phyloP scores from a whole-genome alignment of 2,797 vertebrate species.

The Cryptoblepharus egeriae region DNA sequence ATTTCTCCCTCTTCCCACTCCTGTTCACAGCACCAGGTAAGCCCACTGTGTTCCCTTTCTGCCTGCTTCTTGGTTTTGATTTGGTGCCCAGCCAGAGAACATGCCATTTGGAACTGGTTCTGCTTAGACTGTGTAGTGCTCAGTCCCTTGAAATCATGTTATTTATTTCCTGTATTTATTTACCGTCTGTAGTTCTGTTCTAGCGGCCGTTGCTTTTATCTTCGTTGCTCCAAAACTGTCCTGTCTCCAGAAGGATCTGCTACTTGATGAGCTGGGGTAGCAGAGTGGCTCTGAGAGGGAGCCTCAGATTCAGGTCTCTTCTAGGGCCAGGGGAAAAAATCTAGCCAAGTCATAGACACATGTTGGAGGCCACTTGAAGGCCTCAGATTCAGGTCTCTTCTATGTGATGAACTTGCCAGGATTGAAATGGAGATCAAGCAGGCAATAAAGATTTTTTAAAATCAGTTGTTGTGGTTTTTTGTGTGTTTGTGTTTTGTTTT shows the following conservation, averaged over 20 bases:
- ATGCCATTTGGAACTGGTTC: neutral
- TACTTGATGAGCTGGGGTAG: neutral
- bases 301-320: neutral
- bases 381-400: neutral
- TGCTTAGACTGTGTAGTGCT: too few species aligned
- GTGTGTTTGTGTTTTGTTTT: too few species aligned
- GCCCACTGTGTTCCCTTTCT: neutral
- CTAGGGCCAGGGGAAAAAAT: too few species aligned
- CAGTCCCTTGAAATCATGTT: too few species aligned
- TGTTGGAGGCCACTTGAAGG: too few species aligned
- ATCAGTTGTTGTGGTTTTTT: too few species aligned
- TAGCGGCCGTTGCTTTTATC: neutral
- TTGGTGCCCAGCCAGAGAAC: neutral
- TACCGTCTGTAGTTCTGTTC: neutral
- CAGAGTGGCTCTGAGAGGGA: neutral
- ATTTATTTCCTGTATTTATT: too few species aligned
- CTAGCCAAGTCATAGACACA: too few species aligned
- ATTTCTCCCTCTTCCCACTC: slow-evolving; percentile 93
- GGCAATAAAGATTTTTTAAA: too few species aligned
- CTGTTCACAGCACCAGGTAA: slow-evolving; percentile 92
- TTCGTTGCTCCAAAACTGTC: neutral
- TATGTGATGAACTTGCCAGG: neutral
- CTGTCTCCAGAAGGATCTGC: neutral
- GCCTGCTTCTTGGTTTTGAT: neutral
- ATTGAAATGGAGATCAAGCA: too few species aligned